phyloP scores from a whole-genome alignment of 2,888 invertebrate genomes.

The Andrena marginata region DNA sequence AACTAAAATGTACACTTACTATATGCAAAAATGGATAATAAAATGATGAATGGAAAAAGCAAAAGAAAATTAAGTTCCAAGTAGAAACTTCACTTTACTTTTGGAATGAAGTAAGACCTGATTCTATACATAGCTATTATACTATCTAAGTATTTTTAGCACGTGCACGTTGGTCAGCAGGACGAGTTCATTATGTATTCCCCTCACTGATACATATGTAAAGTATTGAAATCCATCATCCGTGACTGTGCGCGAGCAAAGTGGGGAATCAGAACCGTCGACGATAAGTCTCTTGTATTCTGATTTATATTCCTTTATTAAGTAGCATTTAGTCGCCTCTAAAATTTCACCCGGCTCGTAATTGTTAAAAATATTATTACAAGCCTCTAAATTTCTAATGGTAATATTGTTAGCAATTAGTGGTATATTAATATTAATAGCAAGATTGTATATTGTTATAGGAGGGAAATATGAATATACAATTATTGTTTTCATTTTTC shows the following conservation, averaged over 20 bases:
- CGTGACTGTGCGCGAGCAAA: slow-evolving; percentile 23
- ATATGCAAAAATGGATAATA: not conserved
- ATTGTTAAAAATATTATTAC: no score
- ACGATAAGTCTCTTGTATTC: not conserved
- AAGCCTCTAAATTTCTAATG: no score
- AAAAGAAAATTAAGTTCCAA: not conserved
- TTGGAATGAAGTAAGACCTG: not conserved
- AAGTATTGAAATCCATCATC: slow-evolving; percentile 34
- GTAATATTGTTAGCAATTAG: no score
- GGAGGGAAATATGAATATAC: no score
- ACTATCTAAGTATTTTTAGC: slow-evolving; percentile 1
- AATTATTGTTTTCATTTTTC: no score
- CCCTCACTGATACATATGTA: not conserved
- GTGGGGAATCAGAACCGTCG: slow-evolving; percentile 7
- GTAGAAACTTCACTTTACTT: not conserved
- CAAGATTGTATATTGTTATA: no score
- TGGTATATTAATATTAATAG: no score
- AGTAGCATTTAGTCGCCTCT: no score
- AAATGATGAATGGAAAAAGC: not conserved
- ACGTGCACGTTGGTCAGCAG: not conserved
- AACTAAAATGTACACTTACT: no score
- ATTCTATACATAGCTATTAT: not conserved
- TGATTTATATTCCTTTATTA: not conserved
- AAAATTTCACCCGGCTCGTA: no score
- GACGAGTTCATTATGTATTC: slow-evolving; percentile 34